Conservation (phyloP, 2,797 vertebrate species). For the Geotrypetes seraphini region DNA sequence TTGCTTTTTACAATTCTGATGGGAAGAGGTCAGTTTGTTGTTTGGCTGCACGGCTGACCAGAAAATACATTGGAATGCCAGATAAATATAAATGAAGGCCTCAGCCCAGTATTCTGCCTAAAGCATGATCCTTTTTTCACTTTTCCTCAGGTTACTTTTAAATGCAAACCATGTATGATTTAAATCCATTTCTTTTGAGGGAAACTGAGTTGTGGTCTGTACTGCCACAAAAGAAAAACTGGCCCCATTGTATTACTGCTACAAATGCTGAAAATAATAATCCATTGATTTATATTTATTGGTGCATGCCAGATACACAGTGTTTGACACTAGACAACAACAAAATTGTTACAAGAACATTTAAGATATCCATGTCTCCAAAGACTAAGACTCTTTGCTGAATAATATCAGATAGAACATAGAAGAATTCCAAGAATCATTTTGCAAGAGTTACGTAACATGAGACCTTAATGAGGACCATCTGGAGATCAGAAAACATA, state of each 20-base stretch:
- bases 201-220: slow-evolving; percentile 9
- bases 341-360: background rate
- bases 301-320: no score
- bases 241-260: slow-evolving; percentile 4
- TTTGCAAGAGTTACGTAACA: slow-evolving; percentile 4
- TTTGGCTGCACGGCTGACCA: no score
- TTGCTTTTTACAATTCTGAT: no score
- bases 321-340: no score
- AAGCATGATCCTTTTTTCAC: no score
- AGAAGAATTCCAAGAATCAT: accelerated
- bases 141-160: slow-evolving; percentile 4
- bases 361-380: background rate
- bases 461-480: slow-evolving; percentile 45
- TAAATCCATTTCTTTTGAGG: no score
- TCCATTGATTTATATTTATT: no score
- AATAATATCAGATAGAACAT: background rate
- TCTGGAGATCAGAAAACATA: slow-evolving; percentile 46
- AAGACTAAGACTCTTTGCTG: background rate
- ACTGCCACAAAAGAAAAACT: slow-evolving; percentile 8
- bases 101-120: no score
- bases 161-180: no score
- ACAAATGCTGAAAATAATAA: slow-evolving; percentile 5
- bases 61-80: no score
- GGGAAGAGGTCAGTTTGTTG: no score
- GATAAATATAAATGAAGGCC: no score